A percentile compares a stretch with the other conserved stretches of the same genome.
phyloP scores from a whole-genome alignment of 2,797 vertebrate species.

The Adrianichthys oophorus region DNA sequence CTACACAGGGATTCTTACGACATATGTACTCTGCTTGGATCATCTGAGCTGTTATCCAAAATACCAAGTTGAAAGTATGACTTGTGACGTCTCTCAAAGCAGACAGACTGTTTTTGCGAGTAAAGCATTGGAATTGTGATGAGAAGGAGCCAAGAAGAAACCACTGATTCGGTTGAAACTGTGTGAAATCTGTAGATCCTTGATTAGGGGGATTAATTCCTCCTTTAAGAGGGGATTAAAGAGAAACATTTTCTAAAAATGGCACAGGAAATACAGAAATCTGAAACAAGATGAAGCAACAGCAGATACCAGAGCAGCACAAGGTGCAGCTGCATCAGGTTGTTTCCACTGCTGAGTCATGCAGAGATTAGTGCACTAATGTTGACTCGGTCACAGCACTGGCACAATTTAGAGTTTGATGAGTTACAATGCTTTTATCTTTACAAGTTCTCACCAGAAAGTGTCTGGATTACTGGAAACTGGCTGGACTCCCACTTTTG shows the following conservation, averaged over 20 bases:
- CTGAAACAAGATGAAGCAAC: constrained; percentile 10
- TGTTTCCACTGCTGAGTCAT: too few species aligned
- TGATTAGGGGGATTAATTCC: constrained; percentile 51
- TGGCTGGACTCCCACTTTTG: too few species aligned
- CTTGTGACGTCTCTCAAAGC: constrained; percentile 3
- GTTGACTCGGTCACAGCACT: too few species aligned
- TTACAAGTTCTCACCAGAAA: too few species aligned
- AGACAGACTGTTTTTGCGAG: neutral
- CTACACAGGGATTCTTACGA: too few species aligned
- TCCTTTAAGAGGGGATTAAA: constrained; percentile 46
- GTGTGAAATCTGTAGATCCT: constrained; percentile 52
- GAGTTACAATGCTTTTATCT: too few species aligned
- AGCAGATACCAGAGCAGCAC: neutral
- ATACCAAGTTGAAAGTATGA: too few species aligned
- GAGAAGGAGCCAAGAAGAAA: constrained; percentile 41
- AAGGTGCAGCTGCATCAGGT: neutral
- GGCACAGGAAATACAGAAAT: constrained; percentile 16
- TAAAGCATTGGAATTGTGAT: constrained; percentile 26
- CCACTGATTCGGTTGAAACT: constrained; percentile 37
- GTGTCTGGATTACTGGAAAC: too few species aligned
- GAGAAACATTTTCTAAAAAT: constrained; percentile 26
- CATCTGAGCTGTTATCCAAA: too few species aligned
- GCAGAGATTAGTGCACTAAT: too few species aligned
- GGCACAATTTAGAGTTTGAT: too few species aligned
- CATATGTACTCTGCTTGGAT: too few species aligned